These are phyloP conservation scores for Diplodus puntazzo DNA, from an alignment of 2,797 vertebrate species.

Conservation along the genomic window DNA sequence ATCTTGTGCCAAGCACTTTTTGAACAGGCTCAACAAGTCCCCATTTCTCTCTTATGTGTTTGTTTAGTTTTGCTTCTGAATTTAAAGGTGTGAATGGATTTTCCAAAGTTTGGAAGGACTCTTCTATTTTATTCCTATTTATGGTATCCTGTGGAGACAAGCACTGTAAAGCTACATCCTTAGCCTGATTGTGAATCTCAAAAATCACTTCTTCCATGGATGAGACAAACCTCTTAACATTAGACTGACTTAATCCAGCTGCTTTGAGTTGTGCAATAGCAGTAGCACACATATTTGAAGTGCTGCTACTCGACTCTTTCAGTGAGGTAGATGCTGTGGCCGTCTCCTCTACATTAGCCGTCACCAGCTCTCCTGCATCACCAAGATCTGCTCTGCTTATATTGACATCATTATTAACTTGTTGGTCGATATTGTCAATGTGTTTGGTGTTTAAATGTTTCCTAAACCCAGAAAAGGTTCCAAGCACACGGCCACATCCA, in stretches of 20 bases:
- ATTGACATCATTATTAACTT: conserved; percentile 23
- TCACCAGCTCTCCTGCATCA: background rate
- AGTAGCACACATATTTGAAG: conserved; percentile 17
- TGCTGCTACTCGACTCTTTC: conserved; percentile 23
- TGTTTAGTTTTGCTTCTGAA: conserved; percentile 48
- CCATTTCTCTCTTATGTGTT: conserved; percentile 44
- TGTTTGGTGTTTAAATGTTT: conserved; percentile 55
- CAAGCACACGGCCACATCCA: conserved; percentile 58
- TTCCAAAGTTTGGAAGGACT: conserved; percentile 45
- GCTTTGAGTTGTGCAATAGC: conserved; percentile 33
- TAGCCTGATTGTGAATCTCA: background rate
- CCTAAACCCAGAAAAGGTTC: conserved; percentile 56
- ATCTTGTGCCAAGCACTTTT: conserved; percentile 37
- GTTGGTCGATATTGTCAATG: conserved; percentile 7
- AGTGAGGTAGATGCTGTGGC: background rate
- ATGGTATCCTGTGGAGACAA: conserved; percentile 5
- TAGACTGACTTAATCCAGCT: conserved; percentile 36
- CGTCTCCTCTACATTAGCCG: too few species aligned
- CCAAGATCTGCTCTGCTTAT: conserved; percentile 9
- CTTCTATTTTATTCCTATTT: conserved; percentile 29
- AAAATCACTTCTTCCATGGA: background rate
- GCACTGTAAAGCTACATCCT: background rate
- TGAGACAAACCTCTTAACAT: too few species aligned
- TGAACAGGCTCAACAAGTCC: conserved; percentile 36
- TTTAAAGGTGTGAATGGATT: conserved; percentile 50